Base-by-base conservation (phyloP, 1,140 invertebrate species). In the Anastatus disparis region DNA sequence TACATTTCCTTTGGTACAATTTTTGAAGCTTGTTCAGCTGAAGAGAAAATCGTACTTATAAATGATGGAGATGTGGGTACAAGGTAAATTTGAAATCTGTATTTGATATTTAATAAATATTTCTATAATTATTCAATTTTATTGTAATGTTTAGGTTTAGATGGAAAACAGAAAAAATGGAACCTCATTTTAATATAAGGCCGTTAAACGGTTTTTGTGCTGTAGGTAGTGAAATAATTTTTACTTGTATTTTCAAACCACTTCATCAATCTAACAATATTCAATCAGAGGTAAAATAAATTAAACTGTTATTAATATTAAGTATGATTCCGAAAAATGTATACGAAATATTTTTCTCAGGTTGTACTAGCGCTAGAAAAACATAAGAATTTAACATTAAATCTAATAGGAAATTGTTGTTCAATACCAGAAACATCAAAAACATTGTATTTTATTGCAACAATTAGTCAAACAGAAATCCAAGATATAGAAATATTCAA, bases 31-130 rank as follows among this genome's bases (percentile, higher is more conserved):
- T 82, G 76, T 48, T 61, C 61, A 2, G 59, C 56, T 3, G 62
- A 74, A 4, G 52, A 75, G 10, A 82, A 78, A 58, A 29, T 86
- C 20, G 42, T 76, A 7, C 75, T 87, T 3, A 70, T 74, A 38
- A 87, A 87, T 69, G 79, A 62, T 6, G 86, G 86, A 2, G 86
- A 87, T 66, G 53, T 85, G 9, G 79, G 81, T n/a, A 77, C 81
- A 10, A 84, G 74, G 85, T 73, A 42, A 58, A 35, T 48, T 24
- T 31, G n/a, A n/a, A n/a, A 13, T 44, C 10, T 35, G 20, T 31
- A 9, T 9, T 26, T 31, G 13, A 26, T 48, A 31, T 48, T 31
- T 42, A 46, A 38, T 20, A 53, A 38, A 20, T 13, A 48, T 59
- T n/a, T n/a, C n/a, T n/a, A n/a, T n/a, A n/a, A n/a, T n/a, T n/a